Base-by-base conservation (phyloP, 2,888 invertebrate species). In the Parascotia fuliginaria region DNA sequence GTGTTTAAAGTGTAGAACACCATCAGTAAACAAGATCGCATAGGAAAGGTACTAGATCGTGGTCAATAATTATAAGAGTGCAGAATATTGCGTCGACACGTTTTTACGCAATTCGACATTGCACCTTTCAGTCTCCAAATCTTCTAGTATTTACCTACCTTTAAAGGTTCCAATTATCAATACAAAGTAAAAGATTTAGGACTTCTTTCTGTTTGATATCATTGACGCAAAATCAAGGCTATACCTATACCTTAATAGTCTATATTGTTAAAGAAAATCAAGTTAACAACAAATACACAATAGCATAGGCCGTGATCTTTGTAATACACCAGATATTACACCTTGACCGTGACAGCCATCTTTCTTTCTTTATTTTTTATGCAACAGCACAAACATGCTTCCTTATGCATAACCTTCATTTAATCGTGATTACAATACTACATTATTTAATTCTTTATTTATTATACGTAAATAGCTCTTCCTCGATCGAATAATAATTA, bases 311-410 rank as follows among this genome's bases (percentile, higher is more conserved):
- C 29, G 41, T 45, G 44, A 47, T 42, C 36, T 55, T 55, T 44
- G 46, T 46, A 43, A 42, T 42, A 14, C 5, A 42, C 14, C 2
- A 36, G 24, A 22, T 28, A 27, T 11, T 16, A 45, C 15, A 24
- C 65, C 65, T 55, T 60, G 65, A 55, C 49, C 54, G 59, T 58
- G 60, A 42, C 32, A 47, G 43, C 40, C 49, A 55, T 65, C 51
- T 60, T 57, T 47, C 38, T 46, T 64, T 34, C 27, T 44, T 47
- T 60, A 36, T 61, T 60, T 68, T 60, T 61, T 55, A 57, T 37
- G 28, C 13, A 33, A 52, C 22, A 45, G 6, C 51, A 44, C 42
- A 50, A 50, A 41, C 53, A 46, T 11, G 55, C 38, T 65, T 62
- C 65, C 62, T 59, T 22, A 22, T 42, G 51, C 19, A 12, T 24